Evolutionary conservation across 37 sponge, comb jelly and placozoan species (phyloP), one percentile per base, ranked within the genome.

Genomic region (Lycopodina hypogea): DNA sequence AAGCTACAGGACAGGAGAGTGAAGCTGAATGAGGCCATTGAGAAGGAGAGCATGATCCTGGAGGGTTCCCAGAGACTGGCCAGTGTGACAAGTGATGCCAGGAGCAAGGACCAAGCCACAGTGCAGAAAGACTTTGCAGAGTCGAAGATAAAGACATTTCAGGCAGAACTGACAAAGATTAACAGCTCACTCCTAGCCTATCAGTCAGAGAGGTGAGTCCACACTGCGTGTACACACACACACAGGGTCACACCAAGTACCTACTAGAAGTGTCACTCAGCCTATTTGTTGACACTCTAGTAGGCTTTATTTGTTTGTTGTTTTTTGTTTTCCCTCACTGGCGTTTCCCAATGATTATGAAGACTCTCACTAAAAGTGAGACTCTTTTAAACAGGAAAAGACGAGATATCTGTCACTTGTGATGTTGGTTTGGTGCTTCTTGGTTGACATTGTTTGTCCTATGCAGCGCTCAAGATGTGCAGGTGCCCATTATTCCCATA

Each of bases 161-260:
- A 82, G 36, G 40, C 73, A 6, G 88, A 88, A 48, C 88, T 88
- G 42, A 64, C 79, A 6, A 88, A 65, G 69, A 82, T 88, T 58
- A 88, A 88, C 65, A 88, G 83, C 56, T 82, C 83, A 22, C 78
- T 88, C 26, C 79, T 78, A 29, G 88, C 88, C 17, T 88, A 88
- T 48, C 88, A 88, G 32, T 56, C 60, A 30, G 79, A 76, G 38
- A 78, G 83, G 88, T 88, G 30, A 80, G 34, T 48, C 6, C 17
- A 39, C 36, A 32, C 26, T n/a, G n/a, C n/a, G 22, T 41, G 7
- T 53, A 50, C 26, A 21, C 57, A 58, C 33, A 33, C 35, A 32
- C 61, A 62, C 15, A 9, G 26, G 8, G 28, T n/a, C n/a, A n/a
- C n/a, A n/a, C n/a, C n/a, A n/a, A n/a, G n/a, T n/a, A n/a, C n/a